Percentiles rank a stretch among this genome's conserved stretches.
Evolutionary conservation across 2,888 invertebrate genomes (phyloP).

Genomic region (Spatulosminthurus flaviceps): DNA sequence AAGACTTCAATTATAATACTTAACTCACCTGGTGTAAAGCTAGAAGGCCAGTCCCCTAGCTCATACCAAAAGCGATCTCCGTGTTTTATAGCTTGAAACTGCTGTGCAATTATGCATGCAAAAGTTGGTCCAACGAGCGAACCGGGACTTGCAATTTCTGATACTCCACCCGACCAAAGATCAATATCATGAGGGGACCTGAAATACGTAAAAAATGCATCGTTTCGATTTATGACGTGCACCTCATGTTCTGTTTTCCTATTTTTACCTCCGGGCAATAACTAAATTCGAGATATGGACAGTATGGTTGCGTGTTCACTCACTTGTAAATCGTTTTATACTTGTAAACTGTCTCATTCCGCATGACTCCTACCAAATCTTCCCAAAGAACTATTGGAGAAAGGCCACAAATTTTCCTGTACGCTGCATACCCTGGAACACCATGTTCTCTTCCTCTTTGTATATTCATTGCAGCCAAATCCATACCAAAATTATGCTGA

Average conservation of each 20-base stretch:
- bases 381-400: slow-evolving; percentile 65
- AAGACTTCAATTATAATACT: background rate
- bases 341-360: slow-evolving; percentile 65
- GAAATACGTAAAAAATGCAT: too few species aligned
- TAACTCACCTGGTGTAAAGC: slow-evolving; percentile 66
- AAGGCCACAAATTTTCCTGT: slow-evolving; percentile 65
- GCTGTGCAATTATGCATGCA: slow-evolving; percentile 67
- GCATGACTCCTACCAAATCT: slow-evolving; percentile 65
- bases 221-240: too few species aligned
- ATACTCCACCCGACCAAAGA: slow-evolving; percentile 68
- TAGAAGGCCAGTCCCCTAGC: slow-evolving; percentile 66
- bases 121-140: slow-evolving; percentile 67
- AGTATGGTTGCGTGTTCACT: too few species aligned
- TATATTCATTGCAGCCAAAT: slow-evolving; percentile 69
- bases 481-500: slow-evolving; percentile 68
- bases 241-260: too few species aligned
- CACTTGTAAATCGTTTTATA: slow-evolving; percentile 66
- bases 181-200: slow-evolving; percentile 67
- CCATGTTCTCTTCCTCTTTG: slow-evolving; percentile 69
- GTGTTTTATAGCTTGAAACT: slow-evolving; percentile 66
- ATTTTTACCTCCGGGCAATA: too few species aligned
- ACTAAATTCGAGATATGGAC: slow-evolving; percentile 47
- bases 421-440: slow-evolving; percentile 67
- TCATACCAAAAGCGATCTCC: slow-evolving; percentile 69
- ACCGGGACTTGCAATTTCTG: slow-evolving; percentile 68